Evolutionary conservation across 2,797 vertebrate species (phyloP), one percentile per base, ranked within the genome.

Genomic region (Limnodromus scolopaceus): DNA sequence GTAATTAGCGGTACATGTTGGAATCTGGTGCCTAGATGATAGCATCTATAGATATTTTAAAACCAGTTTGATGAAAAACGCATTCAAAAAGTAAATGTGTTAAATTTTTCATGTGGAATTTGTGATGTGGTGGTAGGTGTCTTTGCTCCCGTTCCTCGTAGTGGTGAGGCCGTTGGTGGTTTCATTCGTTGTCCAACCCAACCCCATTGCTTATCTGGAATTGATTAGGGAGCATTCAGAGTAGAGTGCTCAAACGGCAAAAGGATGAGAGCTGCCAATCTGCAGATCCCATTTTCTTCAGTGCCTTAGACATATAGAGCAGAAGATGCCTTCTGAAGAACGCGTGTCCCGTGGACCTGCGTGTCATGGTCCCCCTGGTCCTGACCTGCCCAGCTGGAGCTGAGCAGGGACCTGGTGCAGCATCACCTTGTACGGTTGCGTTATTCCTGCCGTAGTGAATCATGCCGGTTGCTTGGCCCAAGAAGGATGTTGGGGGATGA

Each of bases 141-240:
- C 41, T 55, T 66, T 39, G n/a, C 25, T 88, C 55, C 66, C 36
- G 3, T 5, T 76, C 14, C 71, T 86, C 72, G 45, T 43, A 3
- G 7, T 22, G 30, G 34, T 83, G 69, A 61, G 78, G 76, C 65
- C 9, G 4, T 89, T 95, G 25, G 28, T 92, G 90, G 75, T 57
- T 83, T 96, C 68, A 7, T 93, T 96, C 13, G 27, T 88, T 49
- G 23, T 60, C 78, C 41, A 90, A 57, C 90, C 75, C 68, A 87
- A 82, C 76, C 55, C 79, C 13, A 1, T 24, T 87, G 38, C 84
- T 45, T 38, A 14, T 49, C 86, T 39, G 27, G 78, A 55, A 32
- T 49, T 96, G 92, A 57, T 92, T 89, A 46, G 72, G 70, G 66
- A 69, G 16, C 34, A 5, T 41, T 91, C 20, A 23, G 24, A 51